A percentile compares a stretch with the other conserved stretches of the same genome.
Evolutionary conservation across 2,113 vertebrate genomes (phyloP).

Genomic region (Dendropsophus ebraccatus): DNA sequence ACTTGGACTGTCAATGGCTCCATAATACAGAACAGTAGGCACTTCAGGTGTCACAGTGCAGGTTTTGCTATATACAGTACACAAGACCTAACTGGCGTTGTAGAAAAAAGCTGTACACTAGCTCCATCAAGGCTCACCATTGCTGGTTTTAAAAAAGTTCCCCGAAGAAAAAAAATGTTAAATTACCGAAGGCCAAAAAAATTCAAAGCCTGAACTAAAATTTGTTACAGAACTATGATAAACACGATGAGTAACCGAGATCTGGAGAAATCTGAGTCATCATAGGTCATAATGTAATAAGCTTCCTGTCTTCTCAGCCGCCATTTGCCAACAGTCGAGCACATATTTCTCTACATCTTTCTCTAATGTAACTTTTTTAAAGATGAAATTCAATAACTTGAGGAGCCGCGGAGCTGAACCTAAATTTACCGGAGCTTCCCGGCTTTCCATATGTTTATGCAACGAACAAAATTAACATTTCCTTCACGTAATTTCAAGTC

Average conservation of each 20-base stretch:
- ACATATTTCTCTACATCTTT: background rate
- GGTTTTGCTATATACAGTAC: too few species aligned
- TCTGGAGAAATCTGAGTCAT: constrained; percentile 13
- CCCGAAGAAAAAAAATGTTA: background rate
- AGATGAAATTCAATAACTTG: constrained; percentile 8
- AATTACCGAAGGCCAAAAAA: background rate
- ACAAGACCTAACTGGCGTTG: too few species aligned
- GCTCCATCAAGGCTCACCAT: background rate
- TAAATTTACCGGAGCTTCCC: background rate
- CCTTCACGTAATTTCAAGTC: background rate
- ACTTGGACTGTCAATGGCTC: too few species aligned
- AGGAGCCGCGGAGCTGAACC: background rate
- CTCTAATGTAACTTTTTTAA: background rate
- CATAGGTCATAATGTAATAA: constrained; percentile 3
- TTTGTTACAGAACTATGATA: background rate
- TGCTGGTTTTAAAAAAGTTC: background rate
- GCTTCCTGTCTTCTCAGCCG: background rate
- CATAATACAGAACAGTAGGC: background rate
- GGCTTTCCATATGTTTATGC: background rate
- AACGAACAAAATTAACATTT: background rate
- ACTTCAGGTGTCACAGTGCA: too few species aligned
- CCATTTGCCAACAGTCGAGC: background rate
- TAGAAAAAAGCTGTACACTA: too few species aligned
- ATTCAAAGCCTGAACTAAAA: constrained; percentile 9
- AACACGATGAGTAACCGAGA: background rate